phyloP scores from a whole-genome alignment of 2,113 vertebrate genomes.

The Coptodon bakossiorum region DNA sequence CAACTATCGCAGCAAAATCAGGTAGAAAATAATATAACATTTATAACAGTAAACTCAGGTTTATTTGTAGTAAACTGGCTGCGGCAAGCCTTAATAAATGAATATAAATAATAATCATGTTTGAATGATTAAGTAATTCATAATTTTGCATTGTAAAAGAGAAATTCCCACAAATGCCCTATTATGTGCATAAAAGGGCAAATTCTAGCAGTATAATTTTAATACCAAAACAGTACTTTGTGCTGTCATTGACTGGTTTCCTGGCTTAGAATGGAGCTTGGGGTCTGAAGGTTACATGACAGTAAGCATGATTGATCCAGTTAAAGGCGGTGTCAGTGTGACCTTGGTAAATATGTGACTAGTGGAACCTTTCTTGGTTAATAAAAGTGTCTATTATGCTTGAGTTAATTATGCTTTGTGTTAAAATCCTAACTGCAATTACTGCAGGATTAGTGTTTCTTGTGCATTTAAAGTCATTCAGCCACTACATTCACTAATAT shows the following conservation, averaged over 20 bases:
- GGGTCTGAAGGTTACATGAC: not conserved
- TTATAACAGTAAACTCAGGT: not conserved
- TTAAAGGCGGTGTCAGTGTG: not conserved
- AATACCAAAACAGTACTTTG: not conserved
- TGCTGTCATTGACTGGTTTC: not conserved
- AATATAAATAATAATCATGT: not conserved
- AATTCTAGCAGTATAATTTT: not conserved
- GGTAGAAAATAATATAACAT: accelerated
- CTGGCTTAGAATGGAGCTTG: not conserved
- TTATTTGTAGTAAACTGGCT: not conserved
- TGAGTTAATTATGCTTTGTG: not conserved
- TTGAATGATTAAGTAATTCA: not conserved
- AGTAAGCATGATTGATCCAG: not conserved
- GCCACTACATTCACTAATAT: not conserved
- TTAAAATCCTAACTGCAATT: not conserved
- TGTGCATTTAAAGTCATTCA: not conserved
- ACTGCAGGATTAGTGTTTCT: not conserved
- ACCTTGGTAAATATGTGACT: not conserved
- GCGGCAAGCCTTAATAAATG: not conserved
- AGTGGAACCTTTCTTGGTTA: not conserved
- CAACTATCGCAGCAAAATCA: not conserved
- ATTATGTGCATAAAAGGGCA: not conserved
- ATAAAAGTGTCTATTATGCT: not conserved
- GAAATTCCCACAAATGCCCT: not conserved
- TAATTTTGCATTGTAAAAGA: not conserved